Evolutionary conservation across 2,888 invertebrate species (phyloP).

Genomic region (Epistrophe eligans): DNA sequence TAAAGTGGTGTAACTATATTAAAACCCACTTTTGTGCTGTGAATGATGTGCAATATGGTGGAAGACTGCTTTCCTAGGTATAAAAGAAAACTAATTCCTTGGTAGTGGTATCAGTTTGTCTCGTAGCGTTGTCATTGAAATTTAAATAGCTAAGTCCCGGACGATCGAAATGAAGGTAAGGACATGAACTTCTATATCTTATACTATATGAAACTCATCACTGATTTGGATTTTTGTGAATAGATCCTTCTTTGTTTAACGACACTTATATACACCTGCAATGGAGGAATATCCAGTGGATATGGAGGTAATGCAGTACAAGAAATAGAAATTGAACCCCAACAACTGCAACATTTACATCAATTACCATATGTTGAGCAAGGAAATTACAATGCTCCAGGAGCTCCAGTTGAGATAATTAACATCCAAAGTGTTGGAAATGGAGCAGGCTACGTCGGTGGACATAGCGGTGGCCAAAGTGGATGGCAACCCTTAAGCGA

Average conservation of each 20-base stretch:
- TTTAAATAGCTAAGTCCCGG: constrained; percentile 32
- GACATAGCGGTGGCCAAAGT: constrained; percentile 3
- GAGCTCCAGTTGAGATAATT: constrained; percentile 45
- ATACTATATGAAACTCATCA: not conserved
- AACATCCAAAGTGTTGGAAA: constrained; percentile 27
- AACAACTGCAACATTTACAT: constrained; percentile 32
- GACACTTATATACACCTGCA: constrained; percentile 45
- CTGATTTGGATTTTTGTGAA: not conserved
- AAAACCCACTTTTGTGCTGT: constrained; percentile 33
- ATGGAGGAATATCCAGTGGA: constrained; percentile 50
- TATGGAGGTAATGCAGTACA: constrained; percentile 22
- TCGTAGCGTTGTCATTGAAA: constrained; percentile 62
- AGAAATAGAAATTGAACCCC: constrained; percentile 33
- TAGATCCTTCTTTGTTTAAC: constrained; percentile 52
- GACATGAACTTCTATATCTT: not conserved
- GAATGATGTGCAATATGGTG: constrained; percentile 28
- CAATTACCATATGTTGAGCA: constrained; percentile 19
- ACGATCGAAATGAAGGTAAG: constrained; percentile 70
- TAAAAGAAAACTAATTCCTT: constrained; percentile 64
- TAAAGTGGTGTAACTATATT: constrained; percentile 60
- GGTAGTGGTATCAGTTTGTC: constrained; percentile 73
- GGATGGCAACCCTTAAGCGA: not conserved
- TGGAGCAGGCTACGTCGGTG: constrained; percentile 7
- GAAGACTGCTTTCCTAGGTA: constrained; percentile 56
- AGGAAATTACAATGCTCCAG: not conserved